Conservation (phyloP, 2,888 invertebrate species). For the Tiliacea citrago region DNA sequence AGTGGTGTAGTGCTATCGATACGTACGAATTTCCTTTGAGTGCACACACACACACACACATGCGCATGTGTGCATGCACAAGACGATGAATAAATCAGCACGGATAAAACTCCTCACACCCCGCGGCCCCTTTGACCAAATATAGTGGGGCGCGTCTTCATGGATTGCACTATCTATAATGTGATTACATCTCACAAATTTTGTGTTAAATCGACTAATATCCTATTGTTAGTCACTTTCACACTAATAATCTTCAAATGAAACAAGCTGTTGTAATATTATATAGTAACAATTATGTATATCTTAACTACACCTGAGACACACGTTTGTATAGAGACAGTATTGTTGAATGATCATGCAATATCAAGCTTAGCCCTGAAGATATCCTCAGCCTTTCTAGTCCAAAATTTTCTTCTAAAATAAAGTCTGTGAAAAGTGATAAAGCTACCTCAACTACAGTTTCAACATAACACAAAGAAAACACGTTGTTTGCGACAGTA, state of each 20-base stretch:
- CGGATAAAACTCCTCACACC: too few relatives aligned
- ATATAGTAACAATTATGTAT: background rate
- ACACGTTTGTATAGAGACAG: background rate
- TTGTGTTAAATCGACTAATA: conserved; percentile 10
- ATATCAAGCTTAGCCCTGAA: background rate
- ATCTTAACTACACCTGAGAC: background rate
- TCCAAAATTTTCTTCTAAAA: background rate
- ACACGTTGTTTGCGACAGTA: conserved; percentile 40
- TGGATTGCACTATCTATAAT: too few relatives aligned
- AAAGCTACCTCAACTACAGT: conserved; percentile 5
- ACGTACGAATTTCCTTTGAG: too few relatives aligned
- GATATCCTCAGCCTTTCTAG: background rate
- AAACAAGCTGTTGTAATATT: background rate
- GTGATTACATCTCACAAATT: conserved; percentile 2
- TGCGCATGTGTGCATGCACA: too few relatives aligned
- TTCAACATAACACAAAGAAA: conserved; percentile 41
- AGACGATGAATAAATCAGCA: too few relatives aligned
- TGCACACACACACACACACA: too few relatives aligned
- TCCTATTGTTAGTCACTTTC: background rate
- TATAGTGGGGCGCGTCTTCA: too few relatives aligned
- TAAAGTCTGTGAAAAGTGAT: background rate
- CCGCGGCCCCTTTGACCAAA: too few relatives aligned
- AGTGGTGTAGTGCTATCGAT: too few relatives aligned
- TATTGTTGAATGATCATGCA: background rate
- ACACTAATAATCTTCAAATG: background rate